Conservation (phyloP, 2,888 invertebrate genomes). For the Cantharis nigra region DNA sequence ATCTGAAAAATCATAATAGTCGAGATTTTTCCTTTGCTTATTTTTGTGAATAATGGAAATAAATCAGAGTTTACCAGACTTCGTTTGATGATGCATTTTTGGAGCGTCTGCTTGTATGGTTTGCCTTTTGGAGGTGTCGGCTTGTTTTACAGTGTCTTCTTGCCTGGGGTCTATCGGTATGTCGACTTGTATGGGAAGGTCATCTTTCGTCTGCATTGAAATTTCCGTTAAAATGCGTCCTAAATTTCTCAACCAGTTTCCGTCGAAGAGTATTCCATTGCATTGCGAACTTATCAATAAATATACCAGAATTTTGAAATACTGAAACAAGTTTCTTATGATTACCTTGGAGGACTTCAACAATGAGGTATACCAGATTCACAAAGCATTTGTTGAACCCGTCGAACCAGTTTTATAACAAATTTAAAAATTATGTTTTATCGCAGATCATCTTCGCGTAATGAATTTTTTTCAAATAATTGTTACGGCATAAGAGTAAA, state of each 20-base stretch:
- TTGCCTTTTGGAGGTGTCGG: too few species aligned
- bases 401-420: not conserved
- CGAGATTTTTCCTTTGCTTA: not conserved
- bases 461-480: not conserved
- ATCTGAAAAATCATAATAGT: conserved; percentile 15
- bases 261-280: not conserved
- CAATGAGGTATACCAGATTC: not conserved
- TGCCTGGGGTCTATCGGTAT: too few species aligned
- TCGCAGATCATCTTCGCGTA: not conserved
- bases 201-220: not conserved
- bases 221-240: not conserved
- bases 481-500: not conserved
- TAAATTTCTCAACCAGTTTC: not conserved
- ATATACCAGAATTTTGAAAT: not conserved
- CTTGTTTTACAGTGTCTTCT: not conserved
- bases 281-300: not conserved
- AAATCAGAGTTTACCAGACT: not conserved
- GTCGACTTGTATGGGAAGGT: not conserved
- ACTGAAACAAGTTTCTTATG: not conserved
- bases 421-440: not conserved
- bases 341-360: not conserved
- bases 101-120: too few species aligned
- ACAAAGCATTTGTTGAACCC: not conserved
- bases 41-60: not conserved
- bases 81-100: not conserved